A percentile compares a stretch with the other conserved stretches of the same genome.
Evolutionary conservation across 2,113 vertebrate genomes (phyloP).

Genomic region (Cardinalis cardinalis): DNA sequence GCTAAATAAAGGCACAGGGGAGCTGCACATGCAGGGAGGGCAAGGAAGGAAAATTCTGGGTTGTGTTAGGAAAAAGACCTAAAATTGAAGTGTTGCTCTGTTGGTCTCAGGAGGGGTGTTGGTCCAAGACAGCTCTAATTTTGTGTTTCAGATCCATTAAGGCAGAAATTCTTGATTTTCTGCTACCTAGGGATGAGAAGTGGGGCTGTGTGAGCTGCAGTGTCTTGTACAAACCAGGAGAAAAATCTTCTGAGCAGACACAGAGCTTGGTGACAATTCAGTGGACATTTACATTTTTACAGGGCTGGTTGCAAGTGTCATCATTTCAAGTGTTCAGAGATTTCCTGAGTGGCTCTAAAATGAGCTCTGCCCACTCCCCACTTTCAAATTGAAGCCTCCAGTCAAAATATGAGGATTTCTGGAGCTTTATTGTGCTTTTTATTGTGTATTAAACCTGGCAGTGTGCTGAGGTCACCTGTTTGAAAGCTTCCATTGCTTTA

Average conservation of each 20-base stretch:
- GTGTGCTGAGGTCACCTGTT: not conserved
- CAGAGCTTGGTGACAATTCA: not conserved
- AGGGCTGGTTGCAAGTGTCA: not conserved
- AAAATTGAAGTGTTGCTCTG: not conserved
- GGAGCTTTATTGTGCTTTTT: not conserved
- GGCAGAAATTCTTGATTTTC: not conserved
- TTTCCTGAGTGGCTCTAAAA: not conserved
- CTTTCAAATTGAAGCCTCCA: not conserved
- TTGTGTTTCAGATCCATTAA: not conserved
- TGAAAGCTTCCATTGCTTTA: not conserved
- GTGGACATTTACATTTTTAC: not conserved
- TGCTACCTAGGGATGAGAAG: not conserved
- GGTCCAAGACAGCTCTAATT: not conserved
- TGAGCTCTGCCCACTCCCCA: not conserved
- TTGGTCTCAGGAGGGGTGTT: not conserved
- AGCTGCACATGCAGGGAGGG: not conserved
- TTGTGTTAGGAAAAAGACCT: not conserved
- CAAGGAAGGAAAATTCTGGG: not conserved
- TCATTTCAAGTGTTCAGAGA: not conserved
- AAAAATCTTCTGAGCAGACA: not conserved
- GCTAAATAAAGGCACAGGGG: constrained; percentile 5
- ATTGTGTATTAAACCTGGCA: not conserved
- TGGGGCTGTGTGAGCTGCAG: not conserved
- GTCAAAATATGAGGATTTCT: not conserved
- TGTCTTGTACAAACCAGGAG: not conserved